A percentile compares a stretch with the other conserved stretches of the same genome.
phyloP scores from a whole-genome alignment of 2,888 invertebrate genomes.

The Craniophora ligustri region DNA sequence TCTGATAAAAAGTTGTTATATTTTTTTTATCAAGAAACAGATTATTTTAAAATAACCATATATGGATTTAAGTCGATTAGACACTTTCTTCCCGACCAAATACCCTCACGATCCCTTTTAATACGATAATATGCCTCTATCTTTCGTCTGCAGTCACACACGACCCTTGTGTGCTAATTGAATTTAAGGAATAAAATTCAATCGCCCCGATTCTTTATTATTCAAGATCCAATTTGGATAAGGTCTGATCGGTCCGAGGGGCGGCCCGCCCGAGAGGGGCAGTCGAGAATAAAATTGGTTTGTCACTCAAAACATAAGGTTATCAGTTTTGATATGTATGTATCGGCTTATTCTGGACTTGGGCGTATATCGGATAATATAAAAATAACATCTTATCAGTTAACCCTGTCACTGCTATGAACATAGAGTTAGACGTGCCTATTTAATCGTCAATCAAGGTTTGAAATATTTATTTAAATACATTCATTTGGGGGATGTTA shows the following conservation, averaged over 20 bases:
- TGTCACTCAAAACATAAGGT: constrained; percentile 89
- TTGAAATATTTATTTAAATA: constrained; percentile 3
- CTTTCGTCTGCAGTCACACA: constrained; percentile 87
- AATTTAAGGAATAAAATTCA: constrained; percentile 90
- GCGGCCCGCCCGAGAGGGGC: constrained; percentile 74
- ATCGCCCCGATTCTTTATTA: constrained; percentile 89
- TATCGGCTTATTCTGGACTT: constrained; percentile 43
- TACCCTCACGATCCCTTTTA: constrained; percentile 82
- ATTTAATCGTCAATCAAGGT: constrained; percentile 6
- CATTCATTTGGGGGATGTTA: constrained; percentile 5
- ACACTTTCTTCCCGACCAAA: constrained; percentile 63
- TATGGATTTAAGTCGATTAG: constrained; percentile 43
- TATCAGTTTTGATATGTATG: constrained; percentile 65
- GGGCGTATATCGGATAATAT: constrained; percentile 9
- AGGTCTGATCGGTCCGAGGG: constrained; percentile 87
- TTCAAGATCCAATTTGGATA: constrained; percentile 90
- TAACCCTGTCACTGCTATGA: constrained; percentile 2
- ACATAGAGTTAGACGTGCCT: constrained; percentile 2
- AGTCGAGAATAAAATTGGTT: constrained; percentile 88
- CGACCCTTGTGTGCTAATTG: constrained; percentile 88
- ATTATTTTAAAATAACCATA: constrained; percentile 44
- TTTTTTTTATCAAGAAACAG: constrained; percentile 4
- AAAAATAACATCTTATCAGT: constrained; percentile 13
- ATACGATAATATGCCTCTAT: constrained; percentile 87
- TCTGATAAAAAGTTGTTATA: not conserved